phyloP scores from a whole-genome alignment of 2,797 vertebrate species.

The Craterocephalus amniculus region DNA sequence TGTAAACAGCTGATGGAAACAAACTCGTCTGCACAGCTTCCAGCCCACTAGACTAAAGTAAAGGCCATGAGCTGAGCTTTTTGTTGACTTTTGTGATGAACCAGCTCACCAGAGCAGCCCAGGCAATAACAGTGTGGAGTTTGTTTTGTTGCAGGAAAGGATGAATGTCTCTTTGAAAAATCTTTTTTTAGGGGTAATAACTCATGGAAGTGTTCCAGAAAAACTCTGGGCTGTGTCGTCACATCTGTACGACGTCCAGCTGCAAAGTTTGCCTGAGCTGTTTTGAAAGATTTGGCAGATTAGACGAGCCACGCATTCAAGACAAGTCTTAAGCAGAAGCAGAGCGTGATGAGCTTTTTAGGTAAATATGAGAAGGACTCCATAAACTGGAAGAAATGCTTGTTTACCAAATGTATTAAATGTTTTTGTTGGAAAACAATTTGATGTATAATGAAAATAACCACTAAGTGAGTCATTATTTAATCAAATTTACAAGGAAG shows the following conservation, averaged over 20 bases:
- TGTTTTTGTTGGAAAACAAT: slow-evolving; percentile 1
- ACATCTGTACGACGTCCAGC: slow-evolving; percentile 54
- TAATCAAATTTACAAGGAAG: not conserved
- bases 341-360: slow-evolving; percentile 21
- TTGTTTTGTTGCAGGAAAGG: slow-evolving; percentile 1
- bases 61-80: slow-evolving; percentile 4
- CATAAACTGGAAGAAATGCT: not conserved
- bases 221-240: slow-evolving; percentile 52
- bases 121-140: slow-evolving; percentile 15
- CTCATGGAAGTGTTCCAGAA: slow-evolving; percentile 37
- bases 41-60: slow-evolving; percentile 10
- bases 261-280: slow-evolving; percentile 41
- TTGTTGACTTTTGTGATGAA: slow-evolving; percentile 5
- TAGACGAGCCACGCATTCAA: slow-evolving; percentile 60
- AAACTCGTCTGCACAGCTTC: not conserved
- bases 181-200: slow-evolving; percentile 6
- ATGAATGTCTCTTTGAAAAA: slow-evolving; percentile 3
- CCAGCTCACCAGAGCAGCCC: not conserved
- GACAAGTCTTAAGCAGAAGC: slow-evolving; percentile 49
- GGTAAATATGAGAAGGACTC: slow-evolving; percentile 8
- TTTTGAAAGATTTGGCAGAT: slow-evolving; percentile 65
- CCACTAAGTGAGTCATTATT: not conserved
- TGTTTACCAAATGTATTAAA: not conserved
- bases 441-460: not conserved
- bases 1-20: slow-evolving; percentile 44